These are phyloP conservation scores for Girardinichthys multiradiatus DNA, from an alignment of 2,113 vertebrate species.

Conservation along the genomic window DNA sequence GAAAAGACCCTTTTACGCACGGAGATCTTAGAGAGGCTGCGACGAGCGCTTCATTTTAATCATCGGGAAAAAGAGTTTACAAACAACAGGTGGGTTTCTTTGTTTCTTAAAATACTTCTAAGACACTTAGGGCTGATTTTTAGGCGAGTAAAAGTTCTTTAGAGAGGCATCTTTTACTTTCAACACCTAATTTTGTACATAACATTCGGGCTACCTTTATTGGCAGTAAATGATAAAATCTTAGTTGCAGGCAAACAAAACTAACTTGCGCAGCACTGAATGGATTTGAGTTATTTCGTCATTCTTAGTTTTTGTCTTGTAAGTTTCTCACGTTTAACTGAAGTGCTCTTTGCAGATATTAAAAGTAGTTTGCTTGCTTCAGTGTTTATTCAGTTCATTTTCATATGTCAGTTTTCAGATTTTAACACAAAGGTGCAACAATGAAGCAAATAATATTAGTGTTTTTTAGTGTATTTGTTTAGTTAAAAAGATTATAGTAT, in stretches of 20 bases:
- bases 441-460: neutral
- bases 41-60: slow-evolving; percentile 12
- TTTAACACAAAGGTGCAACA: neutral
- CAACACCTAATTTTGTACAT: neutral
- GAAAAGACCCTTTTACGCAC: slow-evolving; percentile 61
- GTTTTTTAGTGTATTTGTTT: too few species aligned
- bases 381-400: neutral
- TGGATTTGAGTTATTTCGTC: neutral
- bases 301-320: neutral
- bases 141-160: slow-evolving; percentile 26
- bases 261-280: neutral
- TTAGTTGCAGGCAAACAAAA: too few species aligned
- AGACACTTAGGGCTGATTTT: neutral
- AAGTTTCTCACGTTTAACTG: neutral
- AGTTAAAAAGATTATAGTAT: too few species aligned
- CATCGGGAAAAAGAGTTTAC: slow-evolving; percentile 23
- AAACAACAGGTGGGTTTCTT: slow-evolving; percentile 58
- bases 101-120: too few species aligned
- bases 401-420: neutral
- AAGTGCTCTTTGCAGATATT: neutral
- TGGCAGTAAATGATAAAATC: neutral
- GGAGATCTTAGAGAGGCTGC: slow-evolving; percentile 37
- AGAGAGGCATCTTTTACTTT: neutral
- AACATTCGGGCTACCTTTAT: neutral
- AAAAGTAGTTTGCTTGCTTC: neutral